Evolutionary conservation across 2,113 vertebrate genomes (phyloP).

Genomic region (Terrapene triunguis): DNA sequence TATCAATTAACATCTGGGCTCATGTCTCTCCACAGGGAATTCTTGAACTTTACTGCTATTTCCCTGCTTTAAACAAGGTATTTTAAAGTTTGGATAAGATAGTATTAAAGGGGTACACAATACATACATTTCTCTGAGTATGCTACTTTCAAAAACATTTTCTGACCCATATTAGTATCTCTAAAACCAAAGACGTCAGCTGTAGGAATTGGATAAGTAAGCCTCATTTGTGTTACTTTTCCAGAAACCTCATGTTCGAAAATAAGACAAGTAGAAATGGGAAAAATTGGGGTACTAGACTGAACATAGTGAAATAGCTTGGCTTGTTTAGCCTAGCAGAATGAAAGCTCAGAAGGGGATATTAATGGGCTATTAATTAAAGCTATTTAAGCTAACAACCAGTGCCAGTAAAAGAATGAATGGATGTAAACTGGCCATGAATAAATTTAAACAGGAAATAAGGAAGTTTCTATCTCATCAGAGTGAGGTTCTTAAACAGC

Average conservation of each 20-base stretch:
- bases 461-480: too few relatives aligned
- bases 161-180: neutral
- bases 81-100: accelerated
- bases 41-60: neutral
- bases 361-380: too few relatives aligned
- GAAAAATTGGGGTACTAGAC: slow-evolving; percentile 30
- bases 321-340: too few relatives aligned
- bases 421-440: too few relatives aligned
- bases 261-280: slow-evolving; percentile 4
- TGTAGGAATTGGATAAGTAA: neutral
- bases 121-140: neutral
- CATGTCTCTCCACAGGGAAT: neutral
- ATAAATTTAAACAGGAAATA: too few relatives aligned
- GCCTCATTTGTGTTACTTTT: slow-evolving; percentile 28
- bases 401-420: too few relatives aligned
- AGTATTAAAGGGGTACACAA: neutral
- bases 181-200: neutral
- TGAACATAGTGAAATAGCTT: neutral
- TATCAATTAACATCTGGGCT: neutral
- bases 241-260: neutral
- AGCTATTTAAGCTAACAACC: too few relatives aligned
- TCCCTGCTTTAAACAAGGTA: neutral
- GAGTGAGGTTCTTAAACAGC: too few relatives aligned
- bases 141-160: neutral
- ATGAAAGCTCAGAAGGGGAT: too few relatives aligned